Percentiles rank a stretch among this genome's conserved stretches.
Evolutionary conservation across 2,113 vertebrate genomes (phyloP).

Genomic region (Osmerus eperlanus): DNA sequence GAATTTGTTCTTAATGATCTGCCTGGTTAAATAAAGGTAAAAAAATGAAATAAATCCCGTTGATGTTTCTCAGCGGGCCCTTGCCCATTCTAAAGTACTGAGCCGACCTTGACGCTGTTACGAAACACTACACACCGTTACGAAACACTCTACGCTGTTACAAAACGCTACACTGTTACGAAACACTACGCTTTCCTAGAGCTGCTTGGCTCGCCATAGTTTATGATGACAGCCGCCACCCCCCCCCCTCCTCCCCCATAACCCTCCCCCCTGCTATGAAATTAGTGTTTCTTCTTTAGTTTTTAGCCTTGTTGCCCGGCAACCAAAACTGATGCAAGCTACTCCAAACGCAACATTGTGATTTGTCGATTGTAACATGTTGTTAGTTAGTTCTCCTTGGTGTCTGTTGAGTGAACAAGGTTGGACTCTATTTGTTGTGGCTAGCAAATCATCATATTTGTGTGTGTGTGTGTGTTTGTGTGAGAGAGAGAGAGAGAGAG

Average conservation of each 20-base stretch:
- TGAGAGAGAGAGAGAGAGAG: no score
- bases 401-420: neutral
- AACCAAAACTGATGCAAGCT: neutral
- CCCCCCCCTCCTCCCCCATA: no score
- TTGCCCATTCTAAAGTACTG: neutral
- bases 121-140: neutral
- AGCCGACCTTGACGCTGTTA: neutral
- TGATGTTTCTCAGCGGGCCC: neutral
- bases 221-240: neutral
- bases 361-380: neutral
- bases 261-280: no score
- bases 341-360: neutral
- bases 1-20: no score
- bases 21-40: no score
- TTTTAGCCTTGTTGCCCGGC: conserved; percentile 6
- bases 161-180: neutral
- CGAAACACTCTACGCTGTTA: neutral
- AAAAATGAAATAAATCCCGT: neutral
- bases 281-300: neutral
- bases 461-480: neutral
- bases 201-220: neutral
- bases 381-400: neutral
- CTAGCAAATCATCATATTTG: neutral
- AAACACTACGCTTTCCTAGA: neutral
- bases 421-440: neutral